Evolutionary conservation across 2,888 invertebrate species (phyloP).

Genomic region (Elaeidobius kamerunicus): DNA sequence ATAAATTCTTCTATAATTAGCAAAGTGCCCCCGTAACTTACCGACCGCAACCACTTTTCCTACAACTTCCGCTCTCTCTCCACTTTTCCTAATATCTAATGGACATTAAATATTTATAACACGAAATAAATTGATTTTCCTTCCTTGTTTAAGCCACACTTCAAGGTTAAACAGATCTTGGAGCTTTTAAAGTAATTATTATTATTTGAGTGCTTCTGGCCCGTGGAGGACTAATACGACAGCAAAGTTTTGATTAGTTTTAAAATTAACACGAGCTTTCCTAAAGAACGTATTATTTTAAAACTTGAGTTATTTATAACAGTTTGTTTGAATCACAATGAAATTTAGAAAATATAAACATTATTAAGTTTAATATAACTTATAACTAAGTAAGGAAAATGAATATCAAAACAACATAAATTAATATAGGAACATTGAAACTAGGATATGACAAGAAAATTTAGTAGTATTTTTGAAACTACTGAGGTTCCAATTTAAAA

Average conservation of each 20-base stretch:
- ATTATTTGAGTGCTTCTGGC: constrained; percentile 23
- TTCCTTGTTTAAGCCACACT: constrained; percentile 22
- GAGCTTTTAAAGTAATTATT: constrained; percentile 31
- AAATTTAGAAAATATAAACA: no score
- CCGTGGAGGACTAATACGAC: constrained; percentile 3
- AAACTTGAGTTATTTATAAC: no score
- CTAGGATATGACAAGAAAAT: no score
- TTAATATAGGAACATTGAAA: no score
- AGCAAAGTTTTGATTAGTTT: constrained; percentile 19
- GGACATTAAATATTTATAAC: constrained; percentile 42
- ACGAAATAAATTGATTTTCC: constrained; percentile 38
- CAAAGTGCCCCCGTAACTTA: constrained; percentile 1
- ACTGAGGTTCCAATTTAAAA: no score
- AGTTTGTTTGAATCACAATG: no score
- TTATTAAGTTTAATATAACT: no score
- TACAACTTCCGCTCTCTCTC: constrained; percentile 5
- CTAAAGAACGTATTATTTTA: no score
- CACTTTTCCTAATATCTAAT: constrained; percentile 39
- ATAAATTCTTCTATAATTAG: constrained; percentile 3
- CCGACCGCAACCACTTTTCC: constrained; percentile 8
- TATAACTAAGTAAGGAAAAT: no score
- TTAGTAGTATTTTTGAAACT: no score
- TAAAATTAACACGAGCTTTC: no score
- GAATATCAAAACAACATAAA: no score
- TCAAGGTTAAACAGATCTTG: constrained; percentile 28